These are phyloP conservation scores for Anoplopoma fimbria DNA, from an alignment of 2,113 vertebrate genomes.

Conservation along the genomic window DNA sequence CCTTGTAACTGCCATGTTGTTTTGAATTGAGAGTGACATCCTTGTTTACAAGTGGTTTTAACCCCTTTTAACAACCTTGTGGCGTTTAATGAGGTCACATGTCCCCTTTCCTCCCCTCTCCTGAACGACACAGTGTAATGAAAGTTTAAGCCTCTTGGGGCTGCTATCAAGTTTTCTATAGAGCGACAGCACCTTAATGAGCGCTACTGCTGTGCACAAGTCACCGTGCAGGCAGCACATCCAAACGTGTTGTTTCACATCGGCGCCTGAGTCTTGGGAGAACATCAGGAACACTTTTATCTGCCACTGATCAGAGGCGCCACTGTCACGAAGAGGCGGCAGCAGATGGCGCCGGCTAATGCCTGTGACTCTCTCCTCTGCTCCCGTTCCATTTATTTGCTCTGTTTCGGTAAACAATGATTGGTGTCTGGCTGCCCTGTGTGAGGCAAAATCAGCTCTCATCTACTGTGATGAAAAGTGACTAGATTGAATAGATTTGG, in stretches of 20 bases:
- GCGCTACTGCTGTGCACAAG: background rate
- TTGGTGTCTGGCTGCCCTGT: constrained; percentile 30
- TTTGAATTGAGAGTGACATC: background rate
- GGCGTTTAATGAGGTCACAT: background rate
- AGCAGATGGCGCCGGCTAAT: constrained; percentile 43
- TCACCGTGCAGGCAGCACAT: background rate
- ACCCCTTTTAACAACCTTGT: background rate
- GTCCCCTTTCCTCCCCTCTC: background rate
- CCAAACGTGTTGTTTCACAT: constrained; percentile 14
- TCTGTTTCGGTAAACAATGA: constrained; percentile 46
- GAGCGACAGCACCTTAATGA: background rate
- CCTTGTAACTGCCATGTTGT: background rate
- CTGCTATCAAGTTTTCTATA: background rate
- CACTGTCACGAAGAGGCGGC: background rate
- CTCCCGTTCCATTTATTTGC: constrained; percentile 32
- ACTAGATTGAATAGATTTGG: constrained; percentile 65
- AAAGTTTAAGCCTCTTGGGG: background rate
- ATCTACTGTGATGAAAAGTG: constrained; percentile 62
- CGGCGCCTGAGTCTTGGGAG: background rate
- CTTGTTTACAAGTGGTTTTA: background rate
- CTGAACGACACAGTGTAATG: background rate
- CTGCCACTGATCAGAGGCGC: constrained; percentile 8
- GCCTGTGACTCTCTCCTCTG: background rate
- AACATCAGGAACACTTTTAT: constrained; percentile 18
- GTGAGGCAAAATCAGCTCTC: constrained; percentile 59